phyloP scores from a whole-genome alignment of 2,888 invertebrate species.

The Willowsia nigromaculata region DNA sequence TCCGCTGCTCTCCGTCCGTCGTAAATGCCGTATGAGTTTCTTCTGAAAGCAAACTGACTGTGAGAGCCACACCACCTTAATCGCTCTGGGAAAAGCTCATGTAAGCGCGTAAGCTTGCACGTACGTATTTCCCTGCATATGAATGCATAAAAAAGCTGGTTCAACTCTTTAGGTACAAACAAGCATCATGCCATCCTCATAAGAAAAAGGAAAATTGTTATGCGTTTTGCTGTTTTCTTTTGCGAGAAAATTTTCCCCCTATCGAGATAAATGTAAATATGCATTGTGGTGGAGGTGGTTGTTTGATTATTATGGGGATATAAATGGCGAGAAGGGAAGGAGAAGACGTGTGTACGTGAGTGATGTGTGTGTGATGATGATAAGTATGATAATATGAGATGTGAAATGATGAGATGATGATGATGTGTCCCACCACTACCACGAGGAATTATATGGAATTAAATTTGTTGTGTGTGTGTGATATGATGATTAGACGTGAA shows the following conservation, averaged over 20 bases:
- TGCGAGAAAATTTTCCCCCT: not conserved
- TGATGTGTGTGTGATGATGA: conserved; percentile 38
- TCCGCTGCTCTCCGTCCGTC: too few relatives aligned
- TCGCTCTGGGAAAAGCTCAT: conserved; percentile 44
- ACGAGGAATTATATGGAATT: conserved; percentile 21
- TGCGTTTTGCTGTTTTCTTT: conserved; percentile 24
- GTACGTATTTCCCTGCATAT: not conserved
- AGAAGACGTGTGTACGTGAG: conserved; percentile 57
- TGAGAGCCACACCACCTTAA: conserved; percentile 4
- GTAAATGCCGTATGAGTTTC: not conserved
- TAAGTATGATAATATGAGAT: conserved; percentile 20
- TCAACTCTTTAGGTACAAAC: not conserved
- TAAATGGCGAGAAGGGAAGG: conserved; percentile 16
- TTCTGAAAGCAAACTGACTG: too few relatives aligned
- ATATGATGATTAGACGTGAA: conserved; percentile 3
- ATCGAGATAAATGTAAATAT: conserved; percentile 18
- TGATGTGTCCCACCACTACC: conserved; percentile 19
- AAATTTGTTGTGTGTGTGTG: not conserved
- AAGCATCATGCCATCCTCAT: not conserved
- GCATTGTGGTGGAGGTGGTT: conserved; percentile 2
- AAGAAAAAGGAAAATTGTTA: not conserved
- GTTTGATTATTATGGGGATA: not conserved
- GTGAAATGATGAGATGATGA: conserved; percentile 40
- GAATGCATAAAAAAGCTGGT: not conserved
- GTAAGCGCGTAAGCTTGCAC: conserved; percentile 10